Conservation (phyloP, 1,140 invertebrate genomes). For the Formica exsecta region DNA sequence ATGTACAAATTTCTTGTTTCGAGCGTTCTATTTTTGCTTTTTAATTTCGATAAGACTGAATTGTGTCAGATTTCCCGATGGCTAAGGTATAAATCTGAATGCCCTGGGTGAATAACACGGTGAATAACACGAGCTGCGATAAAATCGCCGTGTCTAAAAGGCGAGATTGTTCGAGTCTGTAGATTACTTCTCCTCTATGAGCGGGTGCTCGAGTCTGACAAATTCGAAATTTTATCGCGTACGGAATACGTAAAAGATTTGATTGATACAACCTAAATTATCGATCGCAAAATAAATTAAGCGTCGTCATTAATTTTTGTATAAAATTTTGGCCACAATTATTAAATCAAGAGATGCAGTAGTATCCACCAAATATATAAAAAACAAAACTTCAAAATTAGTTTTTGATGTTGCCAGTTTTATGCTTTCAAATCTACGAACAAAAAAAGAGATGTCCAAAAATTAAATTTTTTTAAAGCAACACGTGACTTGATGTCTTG, state of each 20-base stretch:
- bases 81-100: conserved; percentile 25
- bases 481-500: too few relatives aligned
- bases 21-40: background rate
- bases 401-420: background rate
- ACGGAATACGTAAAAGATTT: conserved; percentile 1
- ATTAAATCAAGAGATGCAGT: background rate
- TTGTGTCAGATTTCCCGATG: background rate
- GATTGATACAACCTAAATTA: background rate
- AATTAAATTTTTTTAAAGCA: too few relatives aligned
- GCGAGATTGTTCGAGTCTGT: background rate
- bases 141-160: conserved; percentile 15
- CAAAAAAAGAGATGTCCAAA: background rate
- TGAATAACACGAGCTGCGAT: background rate
- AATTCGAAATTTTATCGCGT: conserved; percentile 4
- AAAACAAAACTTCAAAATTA: background rate
- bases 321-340: background rate
- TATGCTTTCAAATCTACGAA: too few relatives aligned
- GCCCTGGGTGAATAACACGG: background rate
- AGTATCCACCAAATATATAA: background rate
- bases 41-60: conserved; percentile 3
- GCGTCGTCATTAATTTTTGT: background rate
- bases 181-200: background rate
- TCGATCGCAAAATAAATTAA: background rate
- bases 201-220: background rate
- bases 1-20: background rate